These are phyloP conservation scores for Tetramorium bicarinatum DNA, from an alignment of 2,888 invertebrate genomes.

Conservation along the genomic window DNA sequence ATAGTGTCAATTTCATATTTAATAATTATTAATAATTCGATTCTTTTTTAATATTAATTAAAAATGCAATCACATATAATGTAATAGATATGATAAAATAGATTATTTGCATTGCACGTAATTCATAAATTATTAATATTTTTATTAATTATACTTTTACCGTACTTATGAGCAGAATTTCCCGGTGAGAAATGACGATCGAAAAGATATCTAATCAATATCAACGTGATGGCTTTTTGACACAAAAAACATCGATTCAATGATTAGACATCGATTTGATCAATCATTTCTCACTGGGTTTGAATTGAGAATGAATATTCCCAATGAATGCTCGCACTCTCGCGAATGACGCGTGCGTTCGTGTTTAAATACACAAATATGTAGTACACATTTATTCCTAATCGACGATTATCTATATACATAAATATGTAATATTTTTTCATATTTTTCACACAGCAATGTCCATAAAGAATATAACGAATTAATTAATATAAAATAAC, in stretches of 20 bases:
- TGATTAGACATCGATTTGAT: too few relatives aligned
- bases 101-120: background rate
- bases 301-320: background rate
- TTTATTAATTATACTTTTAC: background rate
- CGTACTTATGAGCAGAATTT: background rate
- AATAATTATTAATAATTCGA: background rate
- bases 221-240: too few relatives aligned
- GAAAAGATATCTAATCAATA: too few relatives aligned
- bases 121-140: background rate
- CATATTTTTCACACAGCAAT: background rate
- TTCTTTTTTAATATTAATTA: background rate
- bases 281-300: too few relatives aligned
- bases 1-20: background rate
- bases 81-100: background rate
- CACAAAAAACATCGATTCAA: too few relatives aligned
- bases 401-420: background rate
- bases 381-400: background rate
- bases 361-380: background rate
- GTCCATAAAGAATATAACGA: background rate
- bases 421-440: background rate
- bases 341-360: background rate
- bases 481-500: background rate
- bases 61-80: background rate
- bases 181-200: too few relatives aligned
- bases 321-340: background rate